These are phyloP conservation scores for Hemithea aestivaria DNA, from an alignment of 2,888 invertebrate genomes.

Conservation along the genomic window DNA sequence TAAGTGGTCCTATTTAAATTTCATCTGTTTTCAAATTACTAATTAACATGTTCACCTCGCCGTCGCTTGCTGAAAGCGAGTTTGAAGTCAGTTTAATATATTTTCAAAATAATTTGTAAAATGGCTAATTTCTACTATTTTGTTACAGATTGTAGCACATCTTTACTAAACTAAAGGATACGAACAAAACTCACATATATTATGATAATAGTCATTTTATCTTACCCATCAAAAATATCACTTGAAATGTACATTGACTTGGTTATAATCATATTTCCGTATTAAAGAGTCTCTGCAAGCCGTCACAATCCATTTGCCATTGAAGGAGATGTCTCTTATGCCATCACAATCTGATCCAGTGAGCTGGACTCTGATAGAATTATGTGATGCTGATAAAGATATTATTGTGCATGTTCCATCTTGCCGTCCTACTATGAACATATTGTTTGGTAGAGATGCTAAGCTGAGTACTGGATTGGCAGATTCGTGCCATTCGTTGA, in stretches of 20 bases:
- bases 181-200: conserved; percentile 14
- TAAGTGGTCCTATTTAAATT: no score
- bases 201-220: conserved; percentile 24
- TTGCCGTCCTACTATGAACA: conserved; percentile 79
- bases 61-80: no score
- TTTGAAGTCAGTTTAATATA: no score
- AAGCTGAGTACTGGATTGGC: conserved; percentile 78
- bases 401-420: conserved; percentile 81
- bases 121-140: no score
- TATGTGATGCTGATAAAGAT: conserved; percentile 56
- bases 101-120: no score
- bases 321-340: conserved; percentile 80
- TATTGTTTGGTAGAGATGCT: conserved; percentile 60
- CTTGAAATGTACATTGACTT: conserved; percentile 69
- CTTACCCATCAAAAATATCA: conserved; percentile 33
- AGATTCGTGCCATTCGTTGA: conserved; percentile 73
- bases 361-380: conserved; percentile 68
- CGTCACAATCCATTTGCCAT: conserved; percentile 80
- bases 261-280: conserved; percentile 80
- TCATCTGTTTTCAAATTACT: no score
- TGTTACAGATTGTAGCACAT: not conserved
- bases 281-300: conserved; percentile 81
- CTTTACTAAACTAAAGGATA: conserved; percentile 1
- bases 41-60: no score
- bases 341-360: conserved; percentile 86